Percentiles rank a stretch among this genome's conserved stretches.
Conservation (phyloP, 2,888 invertebrate genomes). For the Elegia similella region DNA sequence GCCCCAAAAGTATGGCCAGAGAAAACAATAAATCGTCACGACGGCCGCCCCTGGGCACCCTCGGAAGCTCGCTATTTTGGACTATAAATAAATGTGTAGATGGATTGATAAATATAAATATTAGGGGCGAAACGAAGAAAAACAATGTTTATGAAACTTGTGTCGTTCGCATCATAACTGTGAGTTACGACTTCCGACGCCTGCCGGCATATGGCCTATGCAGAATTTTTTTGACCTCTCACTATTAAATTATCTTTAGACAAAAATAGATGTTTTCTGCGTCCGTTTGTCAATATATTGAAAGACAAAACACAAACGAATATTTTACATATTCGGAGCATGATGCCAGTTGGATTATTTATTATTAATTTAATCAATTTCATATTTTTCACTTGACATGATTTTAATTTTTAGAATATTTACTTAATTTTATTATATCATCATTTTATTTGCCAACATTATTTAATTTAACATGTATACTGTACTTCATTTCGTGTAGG, state of each 20-base stretch:
- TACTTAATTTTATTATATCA: too few relatives aligned
- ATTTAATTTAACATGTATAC: too few relatives aligned
- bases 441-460: too few relatives aligned
- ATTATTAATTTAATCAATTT: too few relatives aligned
- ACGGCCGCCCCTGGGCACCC: constrained; percentile 73
- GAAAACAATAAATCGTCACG: constrained; percentile 80
- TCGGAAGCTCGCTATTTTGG: constrained; percentile 76
- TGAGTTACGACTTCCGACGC: constrained; percentile 81
- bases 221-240: constrained; percentile 62
- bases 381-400: too few relatives aligned
- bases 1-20: constrained; percentile 67
- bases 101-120: constrained; percentile 82
- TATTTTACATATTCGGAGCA: not conserved
- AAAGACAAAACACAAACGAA: not conserved
- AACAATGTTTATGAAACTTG: constrained; percentile 82
- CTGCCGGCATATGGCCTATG: constrained; percentile 71
- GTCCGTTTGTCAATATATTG: not conserved
- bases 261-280: constrained; percentile 49
- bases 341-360: too few relatives aligned
- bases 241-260: constrained; percentile 38
- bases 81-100: constrained; percentile 82
- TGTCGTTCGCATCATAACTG: constrained; percentile 81
- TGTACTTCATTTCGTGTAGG: too few relatives aligned
- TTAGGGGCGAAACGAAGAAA: constrained; percentile 81
- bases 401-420: too few relatives aligned